Evolutionary conservation across 2,797 vertebrate genomes (phyloP).

Genomic region (Rousettus madagascariensis): DNA sequence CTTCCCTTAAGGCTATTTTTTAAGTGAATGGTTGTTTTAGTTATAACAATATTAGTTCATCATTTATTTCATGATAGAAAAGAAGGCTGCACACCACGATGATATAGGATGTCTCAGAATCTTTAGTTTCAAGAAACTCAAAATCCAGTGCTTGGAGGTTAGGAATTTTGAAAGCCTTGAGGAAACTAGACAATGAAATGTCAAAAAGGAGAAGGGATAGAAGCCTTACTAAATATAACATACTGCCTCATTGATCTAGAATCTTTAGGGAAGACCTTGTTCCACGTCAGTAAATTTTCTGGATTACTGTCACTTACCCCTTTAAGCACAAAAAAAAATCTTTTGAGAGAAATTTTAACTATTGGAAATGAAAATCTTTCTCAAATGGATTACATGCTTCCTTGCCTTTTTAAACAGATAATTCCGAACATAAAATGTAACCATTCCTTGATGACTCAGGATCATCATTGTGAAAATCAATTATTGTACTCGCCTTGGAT

Average conservation of each 20-base stretch:
- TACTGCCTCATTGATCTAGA: not conserved
- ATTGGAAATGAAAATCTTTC: conserved; percentile 62
- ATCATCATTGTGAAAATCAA: conserved; percentile 46
- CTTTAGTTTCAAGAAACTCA: not conserved
- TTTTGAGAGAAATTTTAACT: conserved; percentile 53
- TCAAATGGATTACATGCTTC: conserved; percentile 48
- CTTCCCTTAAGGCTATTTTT: not conserved
- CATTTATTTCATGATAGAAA: not conserved
- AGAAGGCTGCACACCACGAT: not conserved
- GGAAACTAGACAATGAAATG: not conserved
- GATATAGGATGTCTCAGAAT: not conserved
- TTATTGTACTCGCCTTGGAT: not conserved
- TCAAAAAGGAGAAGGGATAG: not conserved
- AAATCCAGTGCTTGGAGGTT: not conserved
- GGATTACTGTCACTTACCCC: conserved; percentile 38
- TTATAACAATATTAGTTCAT: not conserved
- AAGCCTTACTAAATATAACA: not conserved
- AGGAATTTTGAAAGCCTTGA: not conserved
- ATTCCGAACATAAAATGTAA: conserved; percentile 41
- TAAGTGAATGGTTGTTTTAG: not conserved
- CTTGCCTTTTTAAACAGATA: conserved; percentile 54
- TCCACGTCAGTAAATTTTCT: conserved; percentile 50
- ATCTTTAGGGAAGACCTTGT: not conserved
- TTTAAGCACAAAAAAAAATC: conserved; percentile 28
- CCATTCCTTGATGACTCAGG: conserved; percentile 47